phyloP scores from a whole-genome alignment of 1,140 invertebrate genomes.

The Zaprionus gabonicus region DNA sequence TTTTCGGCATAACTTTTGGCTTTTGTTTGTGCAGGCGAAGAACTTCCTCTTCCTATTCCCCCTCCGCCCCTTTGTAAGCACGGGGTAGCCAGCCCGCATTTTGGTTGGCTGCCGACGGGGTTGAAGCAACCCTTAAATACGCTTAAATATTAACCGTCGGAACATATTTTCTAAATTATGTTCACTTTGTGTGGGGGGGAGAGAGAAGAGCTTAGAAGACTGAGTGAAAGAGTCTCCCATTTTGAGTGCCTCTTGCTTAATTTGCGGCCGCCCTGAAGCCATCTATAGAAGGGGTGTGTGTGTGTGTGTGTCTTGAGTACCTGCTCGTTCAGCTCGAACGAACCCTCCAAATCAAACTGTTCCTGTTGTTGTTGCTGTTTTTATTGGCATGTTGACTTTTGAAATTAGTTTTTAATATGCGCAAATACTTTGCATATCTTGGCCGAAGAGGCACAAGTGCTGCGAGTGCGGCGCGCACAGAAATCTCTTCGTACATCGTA shows the following conservation, averaged over 20 bases:
- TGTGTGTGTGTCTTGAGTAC: constrained; percentile 64
- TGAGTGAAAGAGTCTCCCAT: constrained; percentile 28
- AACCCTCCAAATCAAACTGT: constrained; percentile 35
- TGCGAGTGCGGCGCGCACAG: background rate
- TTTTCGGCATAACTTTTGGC: constrained; percentile 81
- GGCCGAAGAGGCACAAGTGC: constrained; percentile 48
- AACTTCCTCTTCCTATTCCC: background rate
- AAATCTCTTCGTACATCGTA: constrained; percentile 9
- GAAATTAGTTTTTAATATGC: constrained; percentile 83
- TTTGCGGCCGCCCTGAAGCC: constrained; percentile 64
- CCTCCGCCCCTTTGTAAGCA: background rate
- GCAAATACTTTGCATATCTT: constrained; percentile 81
- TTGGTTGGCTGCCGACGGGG: constrained; percentile 54
- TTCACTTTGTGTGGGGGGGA: constrained; percentile 35
- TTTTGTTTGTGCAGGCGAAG: constrained; percentile 66
- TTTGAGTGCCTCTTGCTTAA: constrained; percentile 80
- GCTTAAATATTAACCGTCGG: constrained; percentile 59
- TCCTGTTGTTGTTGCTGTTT: constrained; percentile 56
- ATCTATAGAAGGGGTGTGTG: constrained; percentile 56
- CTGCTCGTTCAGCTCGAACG: constrained; percentile 25
- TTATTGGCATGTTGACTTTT: constrained; percentile 83
- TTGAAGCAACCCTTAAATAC: constrained; percentile 69
- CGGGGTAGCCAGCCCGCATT: constrained; percentile 62
- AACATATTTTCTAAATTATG: constrained; percentile 82
- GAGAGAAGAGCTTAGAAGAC: background rate